Evolutionary conservation across 2,113 vertebrate species (phyloP).

Genomic region (Ciconia stormi): DNA sequence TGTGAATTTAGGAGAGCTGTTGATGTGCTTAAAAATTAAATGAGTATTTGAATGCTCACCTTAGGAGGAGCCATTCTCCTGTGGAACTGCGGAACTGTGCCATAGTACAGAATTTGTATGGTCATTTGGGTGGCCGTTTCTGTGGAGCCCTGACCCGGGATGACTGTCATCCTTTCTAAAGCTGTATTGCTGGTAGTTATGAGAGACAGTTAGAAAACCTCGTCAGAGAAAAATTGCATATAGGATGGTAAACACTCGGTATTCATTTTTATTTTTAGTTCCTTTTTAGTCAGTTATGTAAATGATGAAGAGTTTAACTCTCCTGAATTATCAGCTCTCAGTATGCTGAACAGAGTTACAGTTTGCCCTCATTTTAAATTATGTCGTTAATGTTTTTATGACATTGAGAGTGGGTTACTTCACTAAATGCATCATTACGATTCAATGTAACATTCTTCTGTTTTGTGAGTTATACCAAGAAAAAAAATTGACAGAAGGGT

Average conservation of each 20-base stretch:
- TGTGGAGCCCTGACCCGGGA: neutral
- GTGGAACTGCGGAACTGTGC: neutral
- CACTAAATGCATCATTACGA: neutral
- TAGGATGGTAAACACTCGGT: neutral
- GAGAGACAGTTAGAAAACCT: neutral
- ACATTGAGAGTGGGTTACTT: neutral
- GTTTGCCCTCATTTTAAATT: neutral
- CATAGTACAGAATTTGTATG: rapidly evolving
- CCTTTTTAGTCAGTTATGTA: neutral
- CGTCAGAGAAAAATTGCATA: neutral
- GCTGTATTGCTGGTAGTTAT: neutral
- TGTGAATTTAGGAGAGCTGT: neutral
- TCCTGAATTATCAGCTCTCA: neutral
- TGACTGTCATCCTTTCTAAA: neutral
- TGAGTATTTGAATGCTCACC: neutral
- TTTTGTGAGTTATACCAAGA: neutral
- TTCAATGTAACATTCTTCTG: neutral
- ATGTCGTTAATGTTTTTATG: neutral
- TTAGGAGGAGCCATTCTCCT: neutral
- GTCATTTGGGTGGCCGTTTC: neutral
- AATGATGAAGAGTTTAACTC: neutral
- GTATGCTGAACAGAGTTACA: neutral
- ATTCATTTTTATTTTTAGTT: neutral
- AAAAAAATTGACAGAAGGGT: neutral
- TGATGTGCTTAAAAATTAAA: neutral